Conservation (phyloP, 30 jellyfish, hydroid and myxozoan genomes). For the Aurelia aurita region DNA sequence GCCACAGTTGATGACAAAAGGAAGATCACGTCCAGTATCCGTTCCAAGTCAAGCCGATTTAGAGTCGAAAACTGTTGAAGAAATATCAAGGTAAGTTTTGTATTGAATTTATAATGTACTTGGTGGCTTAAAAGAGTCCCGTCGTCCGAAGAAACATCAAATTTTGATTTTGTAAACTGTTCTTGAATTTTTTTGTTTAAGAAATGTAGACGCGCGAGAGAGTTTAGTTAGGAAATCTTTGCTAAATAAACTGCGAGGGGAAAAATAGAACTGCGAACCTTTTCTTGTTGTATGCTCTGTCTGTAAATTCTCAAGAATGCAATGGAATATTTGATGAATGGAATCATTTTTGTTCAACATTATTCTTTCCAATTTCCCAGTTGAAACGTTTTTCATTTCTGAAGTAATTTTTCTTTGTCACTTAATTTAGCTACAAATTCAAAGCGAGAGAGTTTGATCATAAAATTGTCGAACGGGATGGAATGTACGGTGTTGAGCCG, state of each 20-base stretch:
- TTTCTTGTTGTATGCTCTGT: no score
- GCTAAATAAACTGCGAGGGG: no score
- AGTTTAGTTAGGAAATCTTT: no score
- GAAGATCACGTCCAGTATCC: conserved; percentile 67
- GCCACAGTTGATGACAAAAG: conserved; percentile 81
- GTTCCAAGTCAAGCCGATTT: conserved; percentile 70
- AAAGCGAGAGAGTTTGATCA: conserved; percentile 89
- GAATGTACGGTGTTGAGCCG: conserved; percentile 75
- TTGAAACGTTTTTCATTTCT: no score
- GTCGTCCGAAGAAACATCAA: not conserved
- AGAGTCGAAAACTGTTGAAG: conserved; percentile 80
- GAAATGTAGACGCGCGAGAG: no score
- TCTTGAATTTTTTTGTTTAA: no score
- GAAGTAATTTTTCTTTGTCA: not conserved
- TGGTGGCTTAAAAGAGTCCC: no score
- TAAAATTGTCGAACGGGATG: conserved; percentile 65
- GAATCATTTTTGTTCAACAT: no score
- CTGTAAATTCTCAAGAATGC: no score
- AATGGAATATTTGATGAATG: no score
- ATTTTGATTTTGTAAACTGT: not conserved
- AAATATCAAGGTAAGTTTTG: conserved; percentile 59
- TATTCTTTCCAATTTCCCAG: no score
- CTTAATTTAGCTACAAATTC: conserved; percentile 64
- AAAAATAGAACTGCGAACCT: no score
- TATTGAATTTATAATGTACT: not conserved